Evolutionary conservation across 2,888 invertebrate species (phyloP).

Genomic region (Noctuana brunneofusca): DNA sequence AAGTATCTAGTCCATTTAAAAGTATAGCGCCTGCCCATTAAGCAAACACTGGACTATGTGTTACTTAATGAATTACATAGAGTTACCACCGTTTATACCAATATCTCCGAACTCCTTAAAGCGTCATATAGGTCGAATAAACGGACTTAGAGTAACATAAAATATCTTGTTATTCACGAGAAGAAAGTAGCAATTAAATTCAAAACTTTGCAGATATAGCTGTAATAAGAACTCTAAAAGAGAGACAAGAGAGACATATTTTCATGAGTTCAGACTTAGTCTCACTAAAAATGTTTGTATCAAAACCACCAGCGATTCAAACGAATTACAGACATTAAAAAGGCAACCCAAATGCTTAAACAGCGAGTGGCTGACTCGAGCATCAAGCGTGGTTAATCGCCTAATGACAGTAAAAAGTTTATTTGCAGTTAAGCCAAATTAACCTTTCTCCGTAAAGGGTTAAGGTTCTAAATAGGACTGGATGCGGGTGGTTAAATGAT

Average conservation of each 20-base stretch:
- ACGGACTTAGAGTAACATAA: background rate
- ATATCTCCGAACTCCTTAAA: too few species aligned
- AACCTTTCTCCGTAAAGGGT: constrained; percentile 10
- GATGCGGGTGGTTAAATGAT: background rate
- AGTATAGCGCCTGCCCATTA: too few species aligned
- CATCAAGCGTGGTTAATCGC: constrained; percentile 24
- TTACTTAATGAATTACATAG: too few species aligned
- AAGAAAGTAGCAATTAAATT: background rate
- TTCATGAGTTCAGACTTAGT: too few species aligned
- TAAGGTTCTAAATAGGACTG: constrained; percentile 25
- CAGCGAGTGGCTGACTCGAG: constrained; percentile 16
- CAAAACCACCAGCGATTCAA: background rate
- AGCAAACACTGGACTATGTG: too few species aligned
- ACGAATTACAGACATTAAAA: constrained; percentile 7
- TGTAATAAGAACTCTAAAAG: too few species aligned
- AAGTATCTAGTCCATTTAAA: too few species aligned
- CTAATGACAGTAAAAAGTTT: constrained; percentile 29
- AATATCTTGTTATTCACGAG: background rate
- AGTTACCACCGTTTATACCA: too few species aligned
- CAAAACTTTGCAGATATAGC: too few species aligned
- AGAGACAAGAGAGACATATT: too few species aligned
- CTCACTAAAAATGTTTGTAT: background rate
- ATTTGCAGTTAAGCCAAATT: constrained; percentile 4
- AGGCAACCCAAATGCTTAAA: constrained; percentile 27
- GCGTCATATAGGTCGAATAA: background rate